A percentile compares a stretch with the other conserved stretches of the same genome.
These are phyloP conservation scores for Fistularia commersonii DNA, from an alignment of 2,797 vertebrate species.

Conservation along the genomic window DNA sequence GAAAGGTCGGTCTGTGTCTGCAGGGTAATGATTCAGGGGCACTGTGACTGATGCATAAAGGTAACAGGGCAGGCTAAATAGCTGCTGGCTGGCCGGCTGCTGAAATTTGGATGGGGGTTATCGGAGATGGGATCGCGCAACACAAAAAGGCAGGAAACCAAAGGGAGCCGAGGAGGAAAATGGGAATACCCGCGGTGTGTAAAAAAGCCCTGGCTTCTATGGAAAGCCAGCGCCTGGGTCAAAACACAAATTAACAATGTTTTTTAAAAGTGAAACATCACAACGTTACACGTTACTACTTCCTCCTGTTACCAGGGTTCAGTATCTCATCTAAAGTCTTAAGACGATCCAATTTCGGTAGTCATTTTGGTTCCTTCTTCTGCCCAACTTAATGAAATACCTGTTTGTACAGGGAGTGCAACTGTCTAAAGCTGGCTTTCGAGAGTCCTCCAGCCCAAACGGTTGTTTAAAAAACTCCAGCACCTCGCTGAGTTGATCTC, in stretches of 20 bases:
- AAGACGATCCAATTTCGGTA: neutral
- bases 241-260: constrained; percentile 11
- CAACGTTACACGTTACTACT: no score
- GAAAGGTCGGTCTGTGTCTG: constrained; percentile 71
- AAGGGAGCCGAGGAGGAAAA: constrained; percentile 47
- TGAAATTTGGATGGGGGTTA: constrained; percentile 39
- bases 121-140: constrained; percentile 43
- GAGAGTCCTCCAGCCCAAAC: constrained; percentile 45
- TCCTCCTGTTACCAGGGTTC: no score
- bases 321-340: neutral
- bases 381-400: constrained; percentile 22
- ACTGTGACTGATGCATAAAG: constrained; percentile 27
- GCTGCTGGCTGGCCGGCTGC: constrained; percentile 14
- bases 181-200: constrained; percentile 48
- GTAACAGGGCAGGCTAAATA: constrained; percentile 21
- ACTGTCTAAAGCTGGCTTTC: constrained; percentile 35
- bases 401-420: constrained; percentile 19
- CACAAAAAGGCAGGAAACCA: constrained; percentile 59
- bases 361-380: constrained; percentile 15
- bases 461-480: constrained; percentile 48
- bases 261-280: no score
- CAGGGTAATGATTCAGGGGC: constrained; percentile 59
- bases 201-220: neutral
- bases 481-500: constrained; percentile 55
- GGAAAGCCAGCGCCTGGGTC: constrained; percentile 11